Evolutionary conservation across 1,140 invertebrate species (phyloP).

Genomic region (Diploscapter pachys): DNA sequence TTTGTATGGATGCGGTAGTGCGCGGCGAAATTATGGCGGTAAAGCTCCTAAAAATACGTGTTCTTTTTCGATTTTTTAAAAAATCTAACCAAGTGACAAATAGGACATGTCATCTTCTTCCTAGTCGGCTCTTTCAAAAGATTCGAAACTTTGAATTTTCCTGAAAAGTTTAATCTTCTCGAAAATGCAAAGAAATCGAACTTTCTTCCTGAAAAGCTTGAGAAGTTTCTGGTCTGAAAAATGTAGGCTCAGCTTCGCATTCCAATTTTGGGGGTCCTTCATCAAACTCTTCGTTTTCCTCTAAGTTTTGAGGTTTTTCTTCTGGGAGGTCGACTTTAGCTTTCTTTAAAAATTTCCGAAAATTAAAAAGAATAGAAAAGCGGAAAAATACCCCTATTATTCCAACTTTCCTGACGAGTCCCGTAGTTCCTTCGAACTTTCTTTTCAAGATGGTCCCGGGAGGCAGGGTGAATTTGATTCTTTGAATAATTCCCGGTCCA

Average conservation of each 20-base stretch:
- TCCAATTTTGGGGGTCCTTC: constrained; percentile 11
- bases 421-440: constrained; percentile 27
- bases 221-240: constrained; percentile 7
- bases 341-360: background rate
- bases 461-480: background rate
- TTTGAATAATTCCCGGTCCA: background rate
- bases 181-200: background rate
- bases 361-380: background rate
- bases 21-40: constrained; percentile 51
- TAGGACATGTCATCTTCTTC: constrained; percentile 54
- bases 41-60: constrained; percentile 32
- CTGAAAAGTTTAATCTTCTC: background rate
- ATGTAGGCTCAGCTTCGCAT: constrained; percentile 11
- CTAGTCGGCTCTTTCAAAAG: constrained; percentile 27
- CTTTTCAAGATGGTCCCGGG: background rate
- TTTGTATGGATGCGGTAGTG: constrained; percentile 60
- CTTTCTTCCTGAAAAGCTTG: constrained; percentile 11
- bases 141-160: constrained; percentile 18
- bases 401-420: constrained; percentile 20
- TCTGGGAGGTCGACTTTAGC: constrained; percentile 9
- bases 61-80: background rate
- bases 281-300: constrained; percentile 9
- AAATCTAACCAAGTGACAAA: constrained; percentile 40
- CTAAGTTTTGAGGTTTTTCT: constrained; percentile 1
- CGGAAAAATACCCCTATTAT: constrained; percentile 7